These are phyloP conservation scores for Microcebus jonahi DNA, from an alignment of 2,113 vertebrate species.

Conservation along the genomic window DNA sequence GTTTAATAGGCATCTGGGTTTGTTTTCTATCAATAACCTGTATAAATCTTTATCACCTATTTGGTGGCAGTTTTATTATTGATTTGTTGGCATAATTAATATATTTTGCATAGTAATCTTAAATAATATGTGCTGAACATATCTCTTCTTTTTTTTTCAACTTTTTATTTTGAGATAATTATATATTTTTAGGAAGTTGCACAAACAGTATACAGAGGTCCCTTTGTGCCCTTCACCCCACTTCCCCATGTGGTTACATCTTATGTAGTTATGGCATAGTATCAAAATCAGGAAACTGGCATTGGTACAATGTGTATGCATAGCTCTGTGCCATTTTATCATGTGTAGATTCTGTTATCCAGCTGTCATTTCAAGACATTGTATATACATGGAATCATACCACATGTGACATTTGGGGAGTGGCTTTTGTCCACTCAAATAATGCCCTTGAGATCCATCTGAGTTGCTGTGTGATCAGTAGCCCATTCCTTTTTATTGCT, in stretches of 20 bases:
- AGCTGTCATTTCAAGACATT: background rate
- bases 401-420: background rate
- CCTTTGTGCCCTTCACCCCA: background rate
- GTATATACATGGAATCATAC: too few species aligned
- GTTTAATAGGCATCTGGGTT: background rate
- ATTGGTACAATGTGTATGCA: background rate
- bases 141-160: background rate
- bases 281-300: background rate
- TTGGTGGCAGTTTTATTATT: background rate
- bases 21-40: background rate
- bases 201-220: background rate
- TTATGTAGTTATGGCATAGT: background rate
- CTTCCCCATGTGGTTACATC: background rate
- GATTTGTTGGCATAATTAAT: background rate
- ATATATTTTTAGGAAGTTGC: background rate
- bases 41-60: background rate
- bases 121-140: background rate
- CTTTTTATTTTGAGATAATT: background rate
- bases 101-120: background rate
- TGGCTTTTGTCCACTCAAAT: background rate
- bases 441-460: background rate
- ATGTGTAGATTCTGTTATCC: background rate
- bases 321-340: background rate
- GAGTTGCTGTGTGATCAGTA: background rate
- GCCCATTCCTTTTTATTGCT: background rate